Conservation (phyloP, 2,888 invertebrate genomes). For the Kryphioiulus occultus region DNA sequence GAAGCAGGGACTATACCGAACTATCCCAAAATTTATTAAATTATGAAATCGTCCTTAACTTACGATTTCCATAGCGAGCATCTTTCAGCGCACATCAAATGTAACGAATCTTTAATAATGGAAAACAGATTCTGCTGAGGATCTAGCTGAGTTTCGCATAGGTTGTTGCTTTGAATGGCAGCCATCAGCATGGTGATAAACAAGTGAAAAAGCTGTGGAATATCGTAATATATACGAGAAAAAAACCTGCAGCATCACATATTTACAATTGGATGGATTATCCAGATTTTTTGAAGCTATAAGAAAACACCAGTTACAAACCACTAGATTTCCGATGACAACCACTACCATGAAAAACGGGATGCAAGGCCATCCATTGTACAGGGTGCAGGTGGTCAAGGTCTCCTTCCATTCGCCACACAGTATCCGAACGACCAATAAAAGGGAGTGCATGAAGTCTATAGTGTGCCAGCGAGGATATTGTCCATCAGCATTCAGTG, state of each 20-base stretch:
- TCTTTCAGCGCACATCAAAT: background rate
- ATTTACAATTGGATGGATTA: background rate
- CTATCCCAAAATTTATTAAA: background rate
- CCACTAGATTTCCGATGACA: slow-evolving; percentile 37
- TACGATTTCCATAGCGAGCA: background rate
- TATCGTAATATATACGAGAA: background rate
- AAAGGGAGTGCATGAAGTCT: background rate
- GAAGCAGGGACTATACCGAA: too few relatives aligned
- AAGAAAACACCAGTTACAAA: background rate
- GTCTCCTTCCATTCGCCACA: slow-evolving; percentile 37
- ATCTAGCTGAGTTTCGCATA: background rate
- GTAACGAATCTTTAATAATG: background rate
- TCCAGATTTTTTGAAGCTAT: background rate
- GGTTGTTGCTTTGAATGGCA: slow-evolving; percentile 7
- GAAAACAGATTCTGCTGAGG: background rate
- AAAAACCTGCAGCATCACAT: too few relatives aligned
- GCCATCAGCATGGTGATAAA: slow-evolving; percentile 25
- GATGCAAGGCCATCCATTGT: background rate
- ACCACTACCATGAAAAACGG: slow-evolving; percentile 27
- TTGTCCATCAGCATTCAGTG: background rate
- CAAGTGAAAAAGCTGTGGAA: background rate
- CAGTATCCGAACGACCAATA: slow-evolving; percentile 27
- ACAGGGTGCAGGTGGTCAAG: background rate
- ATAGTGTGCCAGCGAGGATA: background rate
- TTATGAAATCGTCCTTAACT: background rate